Conservation (phyloP, 2,888 invertebrate species). For the Platerodrilus igneus region DNA sequence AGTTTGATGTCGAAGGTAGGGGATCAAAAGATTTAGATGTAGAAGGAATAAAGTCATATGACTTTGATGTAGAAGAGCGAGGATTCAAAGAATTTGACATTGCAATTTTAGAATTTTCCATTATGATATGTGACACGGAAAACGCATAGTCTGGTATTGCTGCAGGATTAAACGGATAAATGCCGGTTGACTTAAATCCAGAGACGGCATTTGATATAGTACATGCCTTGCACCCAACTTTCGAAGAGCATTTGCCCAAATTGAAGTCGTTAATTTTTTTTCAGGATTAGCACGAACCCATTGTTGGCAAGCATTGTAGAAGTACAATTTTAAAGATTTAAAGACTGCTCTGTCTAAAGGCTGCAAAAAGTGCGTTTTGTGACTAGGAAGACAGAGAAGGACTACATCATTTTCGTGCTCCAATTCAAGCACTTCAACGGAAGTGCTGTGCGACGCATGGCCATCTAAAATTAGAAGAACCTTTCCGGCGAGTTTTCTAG, state of each 20-base stretch:
- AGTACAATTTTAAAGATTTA: conserved; percentile 17
- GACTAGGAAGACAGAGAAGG: conserved; percentile 19
- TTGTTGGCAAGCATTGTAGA: conserved; percentile 12
- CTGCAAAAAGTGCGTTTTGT: conserved; percentile 23
- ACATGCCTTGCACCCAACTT: conserved; percentile 24
- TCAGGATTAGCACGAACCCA: conserved; percentile 17
- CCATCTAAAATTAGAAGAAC: conserved; percentile 20
- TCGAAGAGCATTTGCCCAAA: conserved; percentile 16
- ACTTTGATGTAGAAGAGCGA: too few species aligned
- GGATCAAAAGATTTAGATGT: too few species aligned
- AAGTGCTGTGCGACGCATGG: conserved; percentile 18
- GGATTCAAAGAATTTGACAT: too few species aligned
- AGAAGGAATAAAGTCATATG: too few species aligned
- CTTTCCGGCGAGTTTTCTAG: conserved; percentile 17
- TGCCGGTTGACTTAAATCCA: conserved; percentile 27
- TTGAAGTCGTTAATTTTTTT: conserved; percentile 19
- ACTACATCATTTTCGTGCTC: conserved; percentile 19
- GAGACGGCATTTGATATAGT: conserved; percentile 25
- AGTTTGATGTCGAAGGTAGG: too few species aligned
- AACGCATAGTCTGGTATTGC: conserved; percentile 31
- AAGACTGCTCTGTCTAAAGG: conserved; percentile 19
- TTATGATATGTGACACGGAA: too few species aligned
- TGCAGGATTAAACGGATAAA: conserved; percentile 25
- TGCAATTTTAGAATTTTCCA: too few species aligned
- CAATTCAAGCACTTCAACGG: conserved; percentile 11